These are phyloP conservation scores for Onychostruthus taczanowskii DNA, from an alignment of 2,113 vertebrate species.

Conservation along the genomic window DNA sequence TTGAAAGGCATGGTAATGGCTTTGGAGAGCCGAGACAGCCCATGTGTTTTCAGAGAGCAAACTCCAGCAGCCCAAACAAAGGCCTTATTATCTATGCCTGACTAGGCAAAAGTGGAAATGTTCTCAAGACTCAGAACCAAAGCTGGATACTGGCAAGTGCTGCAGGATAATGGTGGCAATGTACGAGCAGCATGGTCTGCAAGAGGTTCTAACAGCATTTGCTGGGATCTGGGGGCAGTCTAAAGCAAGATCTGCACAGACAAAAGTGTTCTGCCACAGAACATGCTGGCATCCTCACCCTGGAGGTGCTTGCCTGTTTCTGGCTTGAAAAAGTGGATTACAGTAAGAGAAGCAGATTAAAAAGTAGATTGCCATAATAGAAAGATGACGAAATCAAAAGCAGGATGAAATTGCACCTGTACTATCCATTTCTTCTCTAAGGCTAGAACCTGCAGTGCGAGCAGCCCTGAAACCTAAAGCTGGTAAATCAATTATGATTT, in stretches of 20 bases:
- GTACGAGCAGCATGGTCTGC: neutral
- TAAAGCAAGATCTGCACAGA: neutral
- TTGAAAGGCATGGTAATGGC: neutral
- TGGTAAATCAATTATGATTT: neutral
- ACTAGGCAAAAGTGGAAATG: neutral
- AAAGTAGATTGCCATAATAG: neutral
- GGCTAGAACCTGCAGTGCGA: neutral
- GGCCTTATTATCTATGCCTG: neutral
- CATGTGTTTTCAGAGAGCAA: neutral
- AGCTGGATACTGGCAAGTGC: neutral
- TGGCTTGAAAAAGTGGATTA: neutral
- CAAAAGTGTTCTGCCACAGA: neutral
- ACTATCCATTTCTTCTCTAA: neutral
- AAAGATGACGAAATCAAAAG: neutral
- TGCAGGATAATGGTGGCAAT: neutral
- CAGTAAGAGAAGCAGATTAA: neutral
- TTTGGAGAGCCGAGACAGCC: neutral
- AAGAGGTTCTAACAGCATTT: neutral
- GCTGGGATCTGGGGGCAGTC: neutral
- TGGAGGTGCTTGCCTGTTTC: neutral
- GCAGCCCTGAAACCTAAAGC: neutral
- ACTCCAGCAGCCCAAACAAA: conserved; percentile 4
- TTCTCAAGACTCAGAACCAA: neutral
- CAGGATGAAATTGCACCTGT: neutral
- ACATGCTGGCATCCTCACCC: neutral